Percentiles rank a stretch among this genome's conserved stretches.
Evolutionary conservation across 2,888 invertebrate species (phyloP).

Genomic region (Lumbricus terrestris): DNA sequence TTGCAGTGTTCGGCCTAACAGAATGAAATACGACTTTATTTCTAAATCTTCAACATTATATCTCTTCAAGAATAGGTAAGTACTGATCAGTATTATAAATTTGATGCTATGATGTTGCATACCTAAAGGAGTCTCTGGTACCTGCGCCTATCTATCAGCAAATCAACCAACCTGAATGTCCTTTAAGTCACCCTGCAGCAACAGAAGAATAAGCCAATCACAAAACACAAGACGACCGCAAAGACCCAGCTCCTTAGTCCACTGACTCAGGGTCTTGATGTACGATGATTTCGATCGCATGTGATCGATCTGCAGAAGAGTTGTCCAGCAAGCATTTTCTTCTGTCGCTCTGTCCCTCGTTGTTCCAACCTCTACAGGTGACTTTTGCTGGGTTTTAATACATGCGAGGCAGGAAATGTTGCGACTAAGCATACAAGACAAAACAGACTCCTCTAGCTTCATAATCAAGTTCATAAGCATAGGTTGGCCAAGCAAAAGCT

Average conservation of each 20-base stretch:
- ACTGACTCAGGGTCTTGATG: constrained; percentile 46
- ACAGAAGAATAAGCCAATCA: constrained; percentile 44
- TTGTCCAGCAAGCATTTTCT: constrained; percentile 34
- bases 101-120: too few species aligned
- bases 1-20: too few species aligned
- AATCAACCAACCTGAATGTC: constrained; percentile 43
- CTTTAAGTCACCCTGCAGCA: constrained; percentile 43
- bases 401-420: background rate
- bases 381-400: background rate
- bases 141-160: background rate
- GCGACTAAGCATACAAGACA: background rate
- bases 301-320: constrained; percentile 48
- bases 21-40: too few species aligned
- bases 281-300: constrained; percentile 49
- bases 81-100: too few species aligned
- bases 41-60: too few species aligned
- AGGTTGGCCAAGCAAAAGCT: constrained; percentile 37
- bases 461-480: constrained; percentile 41
- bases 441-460: constrained; percentile 36
- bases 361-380: background rate
- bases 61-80: too few species aligned
- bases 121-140: too few species aligned
- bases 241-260: constrained; percentile 44
- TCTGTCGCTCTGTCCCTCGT: background rate
- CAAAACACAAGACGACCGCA: constrained; percentile 45